Conservation (phyloP, 2,888 invertebrate species). For the Drosophila hamatofila region DNA sequence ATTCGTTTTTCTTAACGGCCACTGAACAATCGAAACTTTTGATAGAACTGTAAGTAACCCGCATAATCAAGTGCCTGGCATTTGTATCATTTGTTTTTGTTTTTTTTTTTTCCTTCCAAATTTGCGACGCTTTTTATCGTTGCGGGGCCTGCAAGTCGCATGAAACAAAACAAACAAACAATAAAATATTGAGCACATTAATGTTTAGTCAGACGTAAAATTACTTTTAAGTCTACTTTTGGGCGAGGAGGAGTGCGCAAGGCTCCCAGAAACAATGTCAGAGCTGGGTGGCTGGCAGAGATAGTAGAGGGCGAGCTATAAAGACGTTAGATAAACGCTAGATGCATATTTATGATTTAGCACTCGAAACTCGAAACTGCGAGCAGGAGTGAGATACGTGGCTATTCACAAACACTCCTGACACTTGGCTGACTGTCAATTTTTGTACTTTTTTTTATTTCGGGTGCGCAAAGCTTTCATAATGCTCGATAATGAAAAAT, state of each 20-base stretch:
- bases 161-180: constrained; percentile 82
- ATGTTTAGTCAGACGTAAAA: constrained; percentile 86
- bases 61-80: constrained; percentile 65
- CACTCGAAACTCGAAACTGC: constrained; percentile 56
- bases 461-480: constrained; percentile 70
- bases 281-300: background rate
- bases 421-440: constrained; percentile 56
- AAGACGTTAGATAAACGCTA: constrained; percentile 79
- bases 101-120: constrained; percentile 2
- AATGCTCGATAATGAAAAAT: constrained; percentile 83
- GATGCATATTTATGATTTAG: constrained; percentile 82
- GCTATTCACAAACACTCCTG: constrained; percentile 37
- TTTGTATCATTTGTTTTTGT: constrained; percentile 28
- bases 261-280: background rate
- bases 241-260: constrained; percentile 24
- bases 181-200: constrained; percentile 86
- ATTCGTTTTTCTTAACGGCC: constrained; percentile 1
- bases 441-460: constrained; percentile 19
- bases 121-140: constrained; percentile 42
- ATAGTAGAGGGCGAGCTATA: constrained; percentile 50
- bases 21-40: constrained; percentile 51
- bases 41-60: constrained; percentile 53
- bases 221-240: constrained; percentile 85
- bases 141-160: constrained; percentile 26
- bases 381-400: constrained; percentile 34